Evolutionary conservation across 2,113 vertebrate genomes (phyloP).

Genomic region (Centropus bengalensis): DNA sequence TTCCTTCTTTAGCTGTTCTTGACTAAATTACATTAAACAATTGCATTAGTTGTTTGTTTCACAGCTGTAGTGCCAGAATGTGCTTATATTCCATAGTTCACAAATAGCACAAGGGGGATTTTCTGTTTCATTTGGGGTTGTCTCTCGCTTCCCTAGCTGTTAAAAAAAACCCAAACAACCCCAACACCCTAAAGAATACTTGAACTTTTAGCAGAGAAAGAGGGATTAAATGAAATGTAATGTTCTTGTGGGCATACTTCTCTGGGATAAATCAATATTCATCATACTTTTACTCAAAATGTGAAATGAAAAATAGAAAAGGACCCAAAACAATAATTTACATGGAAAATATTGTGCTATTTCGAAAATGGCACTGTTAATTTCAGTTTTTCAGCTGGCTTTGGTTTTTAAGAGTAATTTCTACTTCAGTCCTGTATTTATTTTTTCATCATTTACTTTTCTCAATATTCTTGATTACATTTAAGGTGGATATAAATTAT

Average conservation of each 20-base stretch:
- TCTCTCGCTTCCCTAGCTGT: neutral
- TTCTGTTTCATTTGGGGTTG: neutral
- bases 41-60: neutral
- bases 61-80: neutral
- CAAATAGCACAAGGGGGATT: neutral
- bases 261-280: neutral
- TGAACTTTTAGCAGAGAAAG: neutral
- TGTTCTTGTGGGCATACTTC: neutral
- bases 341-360: neutral
- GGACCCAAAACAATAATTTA: neutral
- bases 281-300: neutral
- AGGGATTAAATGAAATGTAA: neutral
- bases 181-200: neutral
- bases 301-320: neutral
- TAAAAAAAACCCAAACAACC: neutral
- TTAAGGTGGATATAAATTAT: neutral
- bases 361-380: neutral
- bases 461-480: neutral
- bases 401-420: neutral
- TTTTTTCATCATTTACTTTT: neutral
- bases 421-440: neutral
- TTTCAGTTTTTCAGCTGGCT: neutral
- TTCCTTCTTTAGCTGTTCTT: constrained; percentile 15
- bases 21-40: constrained; percentile 1
- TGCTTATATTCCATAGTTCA: too few relatives aligned